phyloP scores from a whole-genome alignment of 1,140 invertebrate genomes.

The Laodelphax striatellus region DNA sequence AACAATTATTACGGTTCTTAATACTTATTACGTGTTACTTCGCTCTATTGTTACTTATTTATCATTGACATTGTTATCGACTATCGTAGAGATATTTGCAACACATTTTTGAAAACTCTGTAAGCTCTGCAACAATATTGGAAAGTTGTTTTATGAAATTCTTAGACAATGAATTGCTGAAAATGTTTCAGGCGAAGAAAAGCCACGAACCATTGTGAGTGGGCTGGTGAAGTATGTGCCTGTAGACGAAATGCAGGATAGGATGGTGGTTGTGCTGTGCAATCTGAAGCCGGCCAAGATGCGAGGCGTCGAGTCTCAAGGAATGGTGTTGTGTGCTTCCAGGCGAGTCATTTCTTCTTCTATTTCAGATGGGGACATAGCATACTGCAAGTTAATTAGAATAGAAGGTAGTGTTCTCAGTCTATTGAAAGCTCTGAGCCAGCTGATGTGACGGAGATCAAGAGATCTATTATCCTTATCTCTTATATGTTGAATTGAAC shows the following conservation, averaged over 20 bases:
- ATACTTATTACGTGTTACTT: too few species aligned
- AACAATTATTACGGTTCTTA: too few species aligned
- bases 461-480: neutral
- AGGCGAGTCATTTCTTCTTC: slow-evolving; percentile 37
- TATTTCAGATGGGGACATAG: too few species aligned
- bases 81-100: too few species aligned
- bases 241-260: slow-evolving; percentile 74
- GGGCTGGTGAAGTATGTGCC: slow-evolving; percentile 85
- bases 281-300: slow-evolving; percentile 92
- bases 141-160: neutral
- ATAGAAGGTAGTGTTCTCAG: neutral
- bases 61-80: too few species aligned
- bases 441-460: too few species aligned
- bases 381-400: neutral
- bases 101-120: neutral
- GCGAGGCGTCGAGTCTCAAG: slow-evolving; percentile 76
- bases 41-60: too few species aligned
- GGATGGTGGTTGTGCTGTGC: slow-evolving; percentile 79
- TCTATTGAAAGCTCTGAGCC: too few species aligned
- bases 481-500: too few species aligned
- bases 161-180: too few species aligned
- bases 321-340: slow-evolving; percentile 87
- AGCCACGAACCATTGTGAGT: slow-evolving; percentile 62
- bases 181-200: slow-evolving; percentile 41
- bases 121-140: neutral